These are phyloP conservation scores for Calycopis cecrops DNA, from an alignment of 1,140 invertebrate species.

Conservation along the genomic window DNA sequence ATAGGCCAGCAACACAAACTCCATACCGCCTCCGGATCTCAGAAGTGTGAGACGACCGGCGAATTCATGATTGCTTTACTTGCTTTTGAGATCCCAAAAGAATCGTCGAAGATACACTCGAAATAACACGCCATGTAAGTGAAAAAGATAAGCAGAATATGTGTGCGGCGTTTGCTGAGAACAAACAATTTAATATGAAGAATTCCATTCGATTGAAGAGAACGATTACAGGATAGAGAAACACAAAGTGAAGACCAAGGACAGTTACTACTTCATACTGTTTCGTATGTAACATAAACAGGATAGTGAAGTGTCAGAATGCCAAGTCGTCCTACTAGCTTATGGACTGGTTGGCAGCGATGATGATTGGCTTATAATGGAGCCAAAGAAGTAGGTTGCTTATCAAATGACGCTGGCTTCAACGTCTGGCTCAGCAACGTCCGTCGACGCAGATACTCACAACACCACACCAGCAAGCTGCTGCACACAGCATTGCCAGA, in stretches of 20 bases:
- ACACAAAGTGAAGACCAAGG: conserved; percentile 75
- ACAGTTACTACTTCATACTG: conserved; percentile 77
- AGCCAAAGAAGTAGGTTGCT: conserved; percentile 72
- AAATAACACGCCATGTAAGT: no score
- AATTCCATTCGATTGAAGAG: no score
- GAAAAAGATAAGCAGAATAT: conserved; percentile 41
- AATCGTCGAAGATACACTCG: conserved; percentile 43
- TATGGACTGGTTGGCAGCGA: conserved; percentile 80
- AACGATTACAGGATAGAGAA: conserved; percentile 77
- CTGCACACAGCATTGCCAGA: conserved; percentile 57
- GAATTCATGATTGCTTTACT: conserved; percentile 17
- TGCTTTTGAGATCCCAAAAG: conserved; percentile 23
- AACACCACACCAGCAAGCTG: conserved; percentile 73
- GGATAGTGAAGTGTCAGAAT: neutral
- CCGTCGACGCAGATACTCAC: conserved; percentile 83
- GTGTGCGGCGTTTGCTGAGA: conserved; percentile 30
- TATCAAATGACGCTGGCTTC: conserved; percentile 76
- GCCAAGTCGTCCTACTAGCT: conserved; percentile 77
- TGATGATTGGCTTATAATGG: conserved; percentile 78
- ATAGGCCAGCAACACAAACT: neutral
- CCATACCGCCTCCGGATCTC: neutral
- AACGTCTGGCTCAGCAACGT: conserved; percentile 88
- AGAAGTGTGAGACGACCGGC: conserved; percentile 23
- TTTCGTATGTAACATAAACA: conserved; percentile 74
- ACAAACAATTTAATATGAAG: conserved; percentile 33